Conservation (phyloP, 2,797 vertebrate genomes). For the Melanotaenia trifasciata region DNA sequence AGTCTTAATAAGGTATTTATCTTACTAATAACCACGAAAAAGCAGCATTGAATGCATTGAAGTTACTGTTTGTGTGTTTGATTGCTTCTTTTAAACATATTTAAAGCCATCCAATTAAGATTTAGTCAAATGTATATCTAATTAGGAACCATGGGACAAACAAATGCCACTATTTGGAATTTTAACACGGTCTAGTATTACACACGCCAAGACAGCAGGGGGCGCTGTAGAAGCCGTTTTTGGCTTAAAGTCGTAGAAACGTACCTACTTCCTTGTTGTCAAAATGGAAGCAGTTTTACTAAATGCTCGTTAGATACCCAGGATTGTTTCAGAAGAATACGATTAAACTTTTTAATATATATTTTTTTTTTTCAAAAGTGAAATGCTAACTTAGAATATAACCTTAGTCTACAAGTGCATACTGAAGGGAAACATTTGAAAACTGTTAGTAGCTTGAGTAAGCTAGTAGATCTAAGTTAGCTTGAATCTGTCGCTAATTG, state of each 20-base stretch:
- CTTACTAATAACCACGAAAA: too few relatives aligned
- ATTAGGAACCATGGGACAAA: too few relatives aligned
- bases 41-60: too few relatives aligned
- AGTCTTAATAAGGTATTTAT: too few relatives aligned
- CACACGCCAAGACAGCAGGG: conserved; percentile 44
- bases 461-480: neutral
- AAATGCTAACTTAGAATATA: accelerated
- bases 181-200: too few relatives aligned
- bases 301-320: neutral
- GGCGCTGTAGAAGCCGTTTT: neutral
- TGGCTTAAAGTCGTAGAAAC: neutral
- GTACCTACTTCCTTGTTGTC: conserved; percentile 21
- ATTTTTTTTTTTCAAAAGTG: neutral
- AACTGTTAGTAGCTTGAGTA: neutral
- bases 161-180: too few relatives aligned
- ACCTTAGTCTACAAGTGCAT: accelerated
- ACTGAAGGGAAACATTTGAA: neutral
- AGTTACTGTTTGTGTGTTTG: too few relatives aligned
- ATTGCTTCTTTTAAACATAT: too few relatives aligned
- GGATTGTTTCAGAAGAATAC: accelerated
- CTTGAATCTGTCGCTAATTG: accelerated
- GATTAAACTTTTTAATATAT: accelerated
- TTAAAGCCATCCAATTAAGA: too few relatives aligned
- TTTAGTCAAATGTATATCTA: too few relatives aligned
- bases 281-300: conserved; percentile 35